Base-by-base conservation (phyloP, 1,140 invertebrate genomes). In the Holotrichia oblita region DNA sequence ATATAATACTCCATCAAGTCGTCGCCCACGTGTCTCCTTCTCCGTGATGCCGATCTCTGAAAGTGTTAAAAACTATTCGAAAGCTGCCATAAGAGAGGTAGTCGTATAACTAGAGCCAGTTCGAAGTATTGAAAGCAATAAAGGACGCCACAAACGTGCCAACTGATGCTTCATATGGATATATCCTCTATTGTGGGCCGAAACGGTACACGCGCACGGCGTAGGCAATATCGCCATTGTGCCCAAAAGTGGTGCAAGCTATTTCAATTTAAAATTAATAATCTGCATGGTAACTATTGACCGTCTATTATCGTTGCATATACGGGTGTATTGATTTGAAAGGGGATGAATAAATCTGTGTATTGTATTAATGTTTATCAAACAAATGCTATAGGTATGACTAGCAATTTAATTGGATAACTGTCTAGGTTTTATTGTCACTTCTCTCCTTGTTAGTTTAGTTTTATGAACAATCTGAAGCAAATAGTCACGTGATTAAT, bases 191-290 rank as follows among this genome's bases (percentile, higher is more conserved):
- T 64, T 64, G 61, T 64, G 61, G 61, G 61, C 61, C 17, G 61
- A 24, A 64, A 64, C 61, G 20, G 24, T 64, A 64, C 61, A 7
- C 14, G 61, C 61, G 17, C 10, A 20, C 17, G 17, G 61, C 61
- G 61, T 64, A 64, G 61, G 61, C 61, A 64, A 64, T 64, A 64
- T 64, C 61, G 61, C 61, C 61, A 64, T 64, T 64, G 61, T 64
- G 61, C 24, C 61, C 61, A 64, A 64, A 64, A 64, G 61, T 64
- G 61, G 61, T 64, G 61, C 61, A 64, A 64, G 61, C 61, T 64
- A 64, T 64, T 20, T 64, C 61, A 27, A 64, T 64, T 64, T 27
- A 20, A 64, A 64, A 64, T 64, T 64, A 64, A 64, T 64, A 64
- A 64, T 64, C 61, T 64, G n/a, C 12, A 48, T 48, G 44, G 44